phyloP scores from a whole-genome alignment of 2,113 vertebrate species.

The Campylorhamphus procurvoides region DNA sequence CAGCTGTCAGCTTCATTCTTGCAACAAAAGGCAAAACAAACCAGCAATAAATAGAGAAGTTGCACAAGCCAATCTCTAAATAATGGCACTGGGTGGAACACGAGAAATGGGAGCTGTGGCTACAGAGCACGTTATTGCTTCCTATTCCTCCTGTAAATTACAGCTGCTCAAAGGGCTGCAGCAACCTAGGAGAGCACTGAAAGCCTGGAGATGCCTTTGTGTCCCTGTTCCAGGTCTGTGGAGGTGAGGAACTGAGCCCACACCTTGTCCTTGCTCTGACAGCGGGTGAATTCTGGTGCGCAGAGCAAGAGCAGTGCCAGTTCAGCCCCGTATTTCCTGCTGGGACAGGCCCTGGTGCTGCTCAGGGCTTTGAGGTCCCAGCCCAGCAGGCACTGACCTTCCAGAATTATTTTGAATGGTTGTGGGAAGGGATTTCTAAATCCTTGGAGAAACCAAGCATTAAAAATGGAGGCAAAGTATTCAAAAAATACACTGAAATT shows the following conservation, averaged over 20 bases:
- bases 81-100: slow-evolving; percentile 14
- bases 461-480: not conserved
- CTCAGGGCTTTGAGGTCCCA: not conserved
- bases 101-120: not conserved
- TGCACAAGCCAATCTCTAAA: slow-evolving; percentile 26
- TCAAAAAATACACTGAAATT: not conserved
- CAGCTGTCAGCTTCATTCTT: slow-evolving; percentile 48
- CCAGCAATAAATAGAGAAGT: slow-evolving; percentile 31
- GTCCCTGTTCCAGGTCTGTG: not conserved
- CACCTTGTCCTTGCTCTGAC: not conserved
- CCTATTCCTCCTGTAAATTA: not conserved
- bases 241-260: not conserved
- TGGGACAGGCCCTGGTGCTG: not conserved
- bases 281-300: not conserved
- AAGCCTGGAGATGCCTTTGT: not conserved
- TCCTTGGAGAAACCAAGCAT: not conserved
- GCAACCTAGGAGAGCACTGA: not conserved
- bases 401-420: not conserved
- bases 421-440: not conserved
- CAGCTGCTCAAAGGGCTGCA: not conserved
- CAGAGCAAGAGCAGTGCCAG: not conserved
- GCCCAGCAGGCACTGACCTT: not conserved
- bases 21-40: slow-evolving; percentile 56
- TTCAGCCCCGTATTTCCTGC: not conserved
- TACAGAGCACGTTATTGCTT: slow-evolving; percentile 11